These are phyloP conservation scores for Lasioglossum malachurum DNA, from an alignment of 2,888 invertebrate species.

Conservation along the genomic window DNA sequence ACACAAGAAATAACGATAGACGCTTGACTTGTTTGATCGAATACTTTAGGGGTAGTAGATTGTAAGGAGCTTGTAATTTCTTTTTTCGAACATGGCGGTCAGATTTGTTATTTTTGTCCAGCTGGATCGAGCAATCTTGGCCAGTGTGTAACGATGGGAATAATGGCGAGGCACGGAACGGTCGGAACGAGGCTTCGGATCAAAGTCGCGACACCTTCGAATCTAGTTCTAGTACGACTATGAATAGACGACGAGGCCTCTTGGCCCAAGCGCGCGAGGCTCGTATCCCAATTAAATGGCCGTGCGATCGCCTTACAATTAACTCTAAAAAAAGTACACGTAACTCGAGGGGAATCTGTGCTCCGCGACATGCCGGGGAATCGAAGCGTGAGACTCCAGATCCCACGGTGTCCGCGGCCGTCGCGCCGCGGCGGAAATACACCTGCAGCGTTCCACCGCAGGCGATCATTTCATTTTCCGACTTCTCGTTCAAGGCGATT, in stretches of 20 bases:
- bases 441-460: slow-evolving; percentile 6
- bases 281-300: slow-evolving; percentile 74
- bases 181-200: slow-evolving; percentile 79
- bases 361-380: background rate
- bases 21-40: background rate
- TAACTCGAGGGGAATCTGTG: slow-evolving; percentile 23
- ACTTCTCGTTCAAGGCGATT: slow-evolving; percentile 8
- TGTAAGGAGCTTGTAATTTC: background rate
- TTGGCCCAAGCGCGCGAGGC: slow-evolving; percentile 78
- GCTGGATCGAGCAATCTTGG: background rate
- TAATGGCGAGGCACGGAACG: slow-evolving; percentile 43
- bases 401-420: slow-evolving; percentile 13
- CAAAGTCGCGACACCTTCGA: slow-evolving; percentile 80
- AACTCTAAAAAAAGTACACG: slow-evolving; percentile 44
- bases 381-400: slow-evolving; percentile 8
- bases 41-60: background rate
- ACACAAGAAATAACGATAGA: background rate
- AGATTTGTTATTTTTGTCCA: slow-evolving; percentile 11
- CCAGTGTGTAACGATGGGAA: slow-evolving; percentile 20
- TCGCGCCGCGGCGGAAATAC: background rate
- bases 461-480: slow-evolving; percentile 12
- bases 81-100: background rate
- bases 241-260: slow-evolving; percentile 82
- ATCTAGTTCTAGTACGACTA: slow-evolving; percentile 84
- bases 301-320: slow-evolving; percentile 71